Base-by-base conservation (phyloP, 2,113 vertebrate genomes). In the Burhinus bistriatus region DNA sequence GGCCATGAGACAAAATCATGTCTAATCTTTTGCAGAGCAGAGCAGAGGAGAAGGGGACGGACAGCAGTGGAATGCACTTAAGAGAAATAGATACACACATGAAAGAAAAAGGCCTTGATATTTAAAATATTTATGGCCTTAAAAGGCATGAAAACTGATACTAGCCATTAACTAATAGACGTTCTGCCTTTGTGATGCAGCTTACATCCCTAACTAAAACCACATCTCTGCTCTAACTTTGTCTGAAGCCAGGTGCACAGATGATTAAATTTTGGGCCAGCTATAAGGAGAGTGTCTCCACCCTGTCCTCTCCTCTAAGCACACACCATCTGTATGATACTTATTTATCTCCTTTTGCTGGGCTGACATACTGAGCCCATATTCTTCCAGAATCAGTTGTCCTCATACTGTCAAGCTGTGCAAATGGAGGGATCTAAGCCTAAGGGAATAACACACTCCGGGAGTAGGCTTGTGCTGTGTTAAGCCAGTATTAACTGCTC, bases 101-200 rank as follows among this genome's bases (percentile, higher is more conserved):
- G 97, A 97, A 97, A 98, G 89, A 98, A 98, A 98, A 95, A 95
- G 94, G 98, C 98, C 99, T 99, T 99, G 98, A 99, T 99, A 99
- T 98, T 99, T 97, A 98, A 99, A 99, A 99, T 98, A 98, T 98
- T 98, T 98, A 98, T 98, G 98, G 98, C 98, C 98, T 99, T 98
- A 98, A 99, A 99, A 98, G 98, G 98, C 98, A 98, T 98, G 98
- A 99, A 99, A 99, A 99, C 98, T 98, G 99, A 99, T 99, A 99
- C 99, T 98, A 97, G 98, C 98, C 98, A 98, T 98, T 97, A 98
- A 98, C 92, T 98, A 98, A 98, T 98, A 98, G 98, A 97, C 78
- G 34, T 98, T 97, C 98, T 92, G 93, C 90, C 98, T 99, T 98
- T 99, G 98, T 96, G 98, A 98, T 98, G 98, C 98, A 97, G 97